Evolutionary conservation across 2,888 invertebrate species (phyloP).

Genomic region (Dilophus febrilis): DNA sequence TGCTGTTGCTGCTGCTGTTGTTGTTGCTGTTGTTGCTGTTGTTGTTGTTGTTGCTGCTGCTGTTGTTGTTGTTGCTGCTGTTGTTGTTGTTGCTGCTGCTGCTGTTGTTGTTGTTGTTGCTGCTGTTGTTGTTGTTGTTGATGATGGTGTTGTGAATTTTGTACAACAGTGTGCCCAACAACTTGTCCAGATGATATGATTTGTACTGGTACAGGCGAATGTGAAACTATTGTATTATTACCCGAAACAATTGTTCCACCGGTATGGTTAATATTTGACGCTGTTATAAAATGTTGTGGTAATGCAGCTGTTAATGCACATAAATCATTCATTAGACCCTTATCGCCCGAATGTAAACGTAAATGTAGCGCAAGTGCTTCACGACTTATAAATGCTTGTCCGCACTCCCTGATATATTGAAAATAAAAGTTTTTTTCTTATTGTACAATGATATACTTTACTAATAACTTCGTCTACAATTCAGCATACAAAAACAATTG

Average conservation of each 20-base stretch:
- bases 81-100: constrained; percentile 24
- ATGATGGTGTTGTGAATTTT: constrained; percentile 8
- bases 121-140: constrained; percentile 5
- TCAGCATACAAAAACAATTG: no score
- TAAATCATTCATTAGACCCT: constrained; percentile 62
- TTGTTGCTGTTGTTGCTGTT: constrained; percentile 23
- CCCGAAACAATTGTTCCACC: constrained; percentile 27
- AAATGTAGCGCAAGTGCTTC: constrained; percentile 65
- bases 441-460: no score
- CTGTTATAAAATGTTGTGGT: constrained; percentile 43
- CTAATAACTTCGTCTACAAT: no score
- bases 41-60: constrained; percentile 7
- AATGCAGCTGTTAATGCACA: constrained; percentile 64
- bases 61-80: constrained; percentile 17
- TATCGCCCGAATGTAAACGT: constrained; percentile 63
- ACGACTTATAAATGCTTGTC: constrained; percentile 45
- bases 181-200: constrained; percentile 32
- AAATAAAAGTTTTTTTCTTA: not conserved
- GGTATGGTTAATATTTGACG: constrained; percentile 25
- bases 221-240: constrained; percentile 27
- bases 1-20: constrained; percentile 22
- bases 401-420: constrained; percentile 34
- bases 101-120: constrained; percentile 26
- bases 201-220: constrained; percentile 30
- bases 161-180: constrained; percentile 13